Evolutionary conservation across 2,797 vertebrate genomes (phyloP).

Genomic region (Scyliorhinus canicula): DNA sequence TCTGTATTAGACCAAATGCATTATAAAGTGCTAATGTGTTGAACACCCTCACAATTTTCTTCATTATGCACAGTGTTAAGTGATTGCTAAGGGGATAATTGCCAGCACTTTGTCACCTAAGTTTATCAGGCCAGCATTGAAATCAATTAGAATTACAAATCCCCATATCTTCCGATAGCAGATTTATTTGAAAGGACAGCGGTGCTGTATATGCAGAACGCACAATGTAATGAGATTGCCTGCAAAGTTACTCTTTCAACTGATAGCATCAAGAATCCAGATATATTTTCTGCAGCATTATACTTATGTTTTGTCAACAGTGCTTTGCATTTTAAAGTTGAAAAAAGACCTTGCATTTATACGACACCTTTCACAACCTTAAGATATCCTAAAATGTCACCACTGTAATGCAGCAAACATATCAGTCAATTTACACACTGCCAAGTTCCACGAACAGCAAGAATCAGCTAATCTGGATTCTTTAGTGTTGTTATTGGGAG

Average conservation of each 20-base stretch:
- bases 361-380: not conserved
- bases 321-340: not conserved
- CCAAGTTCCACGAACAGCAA: not conserved
- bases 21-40: constrained; percentile 34
- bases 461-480: not conserved
- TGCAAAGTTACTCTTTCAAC: not conserved
- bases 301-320: not conserved
- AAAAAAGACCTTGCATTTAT: not conserved
- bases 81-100: constrained; percentile 35
- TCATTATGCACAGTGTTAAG: constrained; percentile 28
- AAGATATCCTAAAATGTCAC: not conserved
- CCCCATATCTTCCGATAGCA: not conserved
- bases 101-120: constrained; percentile 19
- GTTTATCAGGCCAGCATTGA: constrained; percentile 28
- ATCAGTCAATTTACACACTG: not conserved
- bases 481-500: not conserved
- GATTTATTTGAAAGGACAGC: not conserved
- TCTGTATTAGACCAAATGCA: constrained; percentile 30
- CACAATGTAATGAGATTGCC: not conserved
- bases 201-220: not conserved
- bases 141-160: constrained; percentile 29
- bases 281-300: not conserved
- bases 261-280: not conserved
- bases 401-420: not conserved
- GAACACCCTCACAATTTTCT: constrained; percentile 34